Base-by-base conservation (phyloP, 2,888 invertebrate species). In the Boloria selene region DNA sequence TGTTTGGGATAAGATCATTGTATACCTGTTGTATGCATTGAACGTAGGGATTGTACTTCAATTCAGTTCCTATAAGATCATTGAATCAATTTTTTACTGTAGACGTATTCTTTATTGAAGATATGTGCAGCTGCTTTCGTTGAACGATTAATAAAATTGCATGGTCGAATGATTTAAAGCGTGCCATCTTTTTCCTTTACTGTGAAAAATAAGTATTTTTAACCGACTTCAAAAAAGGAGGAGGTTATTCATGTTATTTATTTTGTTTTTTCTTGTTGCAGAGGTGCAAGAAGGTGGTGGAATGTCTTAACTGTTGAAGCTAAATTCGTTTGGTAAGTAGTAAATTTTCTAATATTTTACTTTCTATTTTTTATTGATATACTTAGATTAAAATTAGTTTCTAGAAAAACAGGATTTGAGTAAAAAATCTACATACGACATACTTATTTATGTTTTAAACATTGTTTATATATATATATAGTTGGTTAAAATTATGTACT, bases 251-350 rank as follows among this genome's bases (percentile, higher is more conserved):
- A 59, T 55, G 67, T 74, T 72, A 53, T 73, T 61, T 70, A 54
- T 68, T 61, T 38, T 55, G 65, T 67, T 38, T 65, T 75, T 74
- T 75, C 74, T 87, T 88, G 83, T 89, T 90, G 64, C 88, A 90
- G 91, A 80, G 82, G 91, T 90, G 91, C 91, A 90, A 79, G 80
- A 79, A 79, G 79, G 59, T 59, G 56, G 56, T 83, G 88, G 84
- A 82, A 90, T 90, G 90, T 79, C 81, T 78, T 78, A 77, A 73
- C 77, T 80, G 81, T 79, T 82, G 82, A 83, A 80, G 79, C 80
- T 80, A 79, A 77, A 75, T 72, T 73, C 76, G 76, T 78, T 79
- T 82, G 86, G 91, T 88, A 74, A 84, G 84, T 55, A 55, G n/a
- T 18, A 7, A n/a, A 26, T 17, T 58, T 44, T 13, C 53, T 16